Evolutionary conservation across 2,113 vertebrate genomes (phyloP).

Genomic region (Eubucco bourcierii): DNA sequence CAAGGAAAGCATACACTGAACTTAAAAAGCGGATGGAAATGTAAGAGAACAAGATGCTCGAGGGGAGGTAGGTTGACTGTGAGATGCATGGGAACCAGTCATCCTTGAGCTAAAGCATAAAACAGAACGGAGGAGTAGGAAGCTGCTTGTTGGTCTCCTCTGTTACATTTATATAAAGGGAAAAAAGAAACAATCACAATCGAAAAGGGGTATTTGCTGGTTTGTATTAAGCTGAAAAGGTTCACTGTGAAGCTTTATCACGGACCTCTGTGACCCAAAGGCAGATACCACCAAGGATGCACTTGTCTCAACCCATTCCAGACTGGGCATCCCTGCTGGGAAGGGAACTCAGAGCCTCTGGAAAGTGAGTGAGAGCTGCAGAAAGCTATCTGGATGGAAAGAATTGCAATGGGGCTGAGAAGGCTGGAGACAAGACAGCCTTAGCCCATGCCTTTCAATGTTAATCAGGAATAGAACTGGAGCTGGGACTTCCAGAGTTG

Average conservation of each 20-base stretch:
- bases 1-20: not conserved
- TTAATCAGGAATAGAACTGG: not conserved
- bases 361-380: rapidly evolving
- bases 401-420: not conserved
- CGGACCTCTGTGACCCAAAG: not conserved
- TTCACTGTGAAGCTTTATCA: not conserved
- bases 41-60: not conserved
- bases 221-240: not conserved
- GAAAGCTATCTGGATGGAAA: not conserved
- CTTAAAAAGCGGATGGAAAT: not conserved
- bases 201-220: not conserved
- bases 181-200: rapidly evolving
- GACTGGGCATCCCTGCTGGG: not conserved
- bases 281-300: rapidly evolving
- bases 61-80: no score
- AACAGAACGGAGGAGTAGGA: not conserved
- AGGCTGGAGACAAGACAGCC: not conserved
- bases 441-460: not conserved
- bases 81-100: rapidly evolving
- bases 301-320: rapidly evolving
- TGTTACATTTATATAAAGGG: rapidly evolving
- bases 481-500: not conserved
- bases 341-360: rapidly evolving
- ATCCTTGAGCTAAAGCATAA: not conserved
- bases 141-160: rapidly evolving